Evolutionary conservation across 53 echinoderm and acorn worm species (phyloP), one percentile per base, ranked within the genome.

Genomic region (Hippasteria phrygiana): DNA sequence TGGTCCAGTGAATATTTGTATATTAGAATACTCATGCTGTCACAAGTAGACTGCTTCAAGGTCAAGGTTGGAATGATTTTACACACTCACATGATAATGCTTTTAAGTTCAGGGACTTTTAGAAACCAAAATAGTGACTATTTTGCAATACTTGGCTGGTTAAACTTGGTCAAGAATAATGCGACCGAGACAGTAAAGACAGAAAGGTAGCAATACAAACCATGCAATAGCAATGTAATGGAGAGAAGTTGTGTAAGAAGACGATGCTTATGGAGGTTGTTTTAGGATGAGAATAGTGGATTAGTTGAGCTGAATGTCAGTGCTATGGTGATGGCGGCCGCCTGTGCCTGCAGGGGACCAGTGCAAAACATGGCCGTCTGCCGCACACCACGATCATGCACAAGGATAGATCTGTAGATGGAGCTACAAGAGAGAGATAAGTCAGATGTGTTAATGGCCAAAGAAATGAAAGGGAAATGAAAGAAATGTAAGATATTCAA

Each of bases 251-350:
- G 46, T 24, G 80, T 46, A 46, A 65, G 34, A 26, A 39, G 27
- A n/a, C 8, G 56, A 62, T 62, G 43, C 40, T 4, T 20, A 62
- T 59, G 35, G 41, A 62, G 22, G 43, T 41, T 82, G 29, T 45
- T 66, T 41, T 14, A 43, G 17, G 34, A 41, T 31, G 82, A 45
- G 47, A 82, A 64, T 16, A 82, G 64, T 7, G 46, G 82, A 35
- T 82, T 82, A 82, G 64, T 39, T 12, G 82, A 41, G 82, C 66
- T 82, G 82, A 82, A 82, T 65, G 82, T 82, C 43, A 82, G 64
- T 64, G 82, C 65, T 42, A 82, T 82, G 28, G 82, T 65, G 82
- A 82, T 65, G 45, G 82, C 66, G 28, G 66, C 82, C 14, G 37
- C 59, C 35, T 54, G 78, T 34, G 82, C 64, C 82, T 82, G 64